Evolutionary conservation across 2,888 invertebrate species (phyloP).

Genomic region (Brachyptera putata): DNA sequence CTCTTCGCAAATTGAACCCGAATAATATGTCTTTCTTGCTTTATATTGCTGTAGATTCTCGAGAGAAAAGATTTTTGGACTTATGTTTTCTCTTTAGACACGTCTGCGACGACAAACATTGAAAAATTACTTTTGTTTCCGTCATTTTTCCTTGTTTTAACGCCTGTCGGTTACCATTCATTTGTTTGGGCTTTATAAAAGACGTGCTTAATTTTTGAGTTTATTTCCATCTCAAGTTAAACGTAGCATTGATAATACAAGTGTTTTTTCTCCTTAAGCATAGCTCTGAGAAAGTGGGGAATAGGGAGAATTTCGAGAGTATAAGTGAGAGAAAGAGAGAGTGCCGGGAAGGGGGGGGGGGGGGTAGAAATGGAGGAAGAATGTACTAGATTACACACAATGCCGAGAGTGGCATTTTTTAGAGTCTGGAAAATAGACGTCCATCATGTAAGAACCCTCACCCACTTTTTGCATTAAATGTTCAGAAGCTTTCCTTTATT

Average conservation of each 20-base stretch:
- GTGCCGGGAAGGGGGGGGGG: not conserved
- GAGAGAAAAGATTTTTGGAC: slow-evolving; percentile 2
- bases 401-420: slow-evolving; percentile 20
- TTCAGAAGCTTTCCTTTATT: not conserved
- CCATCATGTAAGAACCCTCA: slow-evolving; percentile 14
- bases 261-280: not conserved
- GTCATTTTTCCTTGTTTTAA: slow-evolving; percentile 4
- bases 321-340: not conserved
- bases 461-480: not conserved
- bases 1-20: slow-evolving; percentile 15
- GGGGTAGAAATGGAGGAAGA: slow-evolving; percentile 18
- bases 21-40: slow-evolving; percentile 4
- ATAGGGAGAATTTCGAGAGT: too few relatives aligned
- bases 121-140: slow-evolving; percentile 26
- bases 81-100: slow-evolving; percentile 12
- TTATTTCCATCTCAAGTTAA: slow-evolving; percentile 24
- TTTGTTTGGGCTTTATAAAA: slow-evolving; percentile 14
- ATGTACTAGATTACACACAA: slow-evolving; percentile 17
- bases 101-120: slow-evolving; percentile 15
- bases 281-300: too few relatives aligned
- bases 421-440: slow-evolving; percentile 20
- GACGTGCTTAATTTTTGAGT: slow-evolving; percentile 24
- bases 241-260: slow-evolving; percentile 27
- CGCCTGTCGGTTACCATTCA: slow-evolving; percentile 23
- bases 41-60: not conserved